Percentiles rank a stretch among this genome's conserved stretches.
Conservation (phyloP, 1,140 invertebrate genomes). For the Penaeus chinensis region DNA sequence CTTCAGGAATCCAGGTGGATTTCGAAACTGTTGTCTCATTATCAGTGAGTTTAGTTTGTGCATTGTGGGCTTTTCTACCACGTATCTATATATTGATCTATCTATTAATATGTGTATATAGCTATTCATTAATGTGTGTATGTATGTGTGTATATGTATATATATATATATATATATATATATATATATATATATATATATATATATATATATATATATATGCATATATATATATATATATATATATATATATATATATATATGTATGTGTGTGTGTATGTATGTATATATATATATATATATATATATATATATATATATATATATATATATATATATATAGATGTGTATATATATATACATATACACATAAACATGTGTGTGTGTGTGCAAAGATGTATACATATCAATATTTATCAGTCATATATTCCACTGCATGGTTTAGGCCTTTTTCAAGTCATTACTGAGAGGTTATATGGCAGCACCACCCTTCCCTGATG, state of each 20-base stretch:
- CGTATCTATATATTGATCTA: conserved; percentile 10
- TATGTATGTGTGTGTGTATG: conserved; percentile 1
- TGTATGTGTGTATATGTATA: background rate
- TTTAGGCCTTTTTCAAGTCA: too few species aligned
- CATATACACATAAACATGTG: background rate
- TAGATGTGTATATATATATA: background rate
- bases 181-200: conserved; percentile 30
- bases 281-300: background rate
- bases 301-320: background rate
- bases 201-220: conserved; percentile 30
- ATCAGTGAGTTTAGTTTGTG: too few species aligned
- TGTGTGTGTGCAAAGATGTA: background rate
- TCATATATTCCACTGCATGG: too few species aligned
- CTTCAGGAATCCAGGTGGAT: too few species aligned
- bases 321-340: background rate
- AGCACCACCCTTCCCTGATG: too few species aligned
- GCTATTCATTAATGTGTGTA: background rate
- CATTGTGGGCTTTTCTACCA: background rate
- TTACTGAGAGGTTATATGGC: too few species aligned
- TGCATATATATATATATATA: conserved; percentile 19
- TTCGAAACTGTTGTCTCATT: too few species aligned
- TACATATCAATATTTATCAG: background rate
- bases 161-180: conserved; percentile 25
- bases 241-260: conserved; percentile 19
- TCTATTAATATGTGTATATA: conserved; percentile 13